phyloP scores from a whole-genome alignment of 1,140 invertebrate species.

The Tetramorium parvispinum region DNA sequence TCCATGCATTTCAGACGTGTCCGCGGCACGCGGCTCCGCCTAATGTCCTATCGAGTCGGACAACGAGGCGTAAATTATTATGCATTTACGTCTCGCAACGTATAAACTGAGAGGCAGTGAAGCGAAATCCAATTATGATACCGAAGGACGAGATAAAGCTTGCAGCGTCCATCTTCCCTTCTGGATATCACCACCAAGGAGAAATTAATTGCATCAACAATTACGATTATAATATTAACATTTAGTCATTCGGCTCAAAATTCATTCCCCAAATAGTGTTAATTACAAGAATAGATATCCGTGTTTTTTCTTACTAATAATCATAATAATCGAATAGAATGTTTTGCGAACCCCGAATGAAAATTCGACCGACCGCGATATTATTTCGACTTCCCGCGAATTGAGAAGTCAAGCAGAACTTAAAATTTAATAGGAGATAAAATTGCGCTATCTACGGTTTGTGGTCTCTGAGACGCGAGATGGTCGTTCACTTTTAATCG shows the following conservation, averaged over 20 bases:
- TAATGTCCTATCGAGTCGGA: conserved; percentile 13
- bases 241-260: not conserved
- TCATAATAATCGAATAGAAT: not conserved
- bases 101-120: conserved; percentile 22
- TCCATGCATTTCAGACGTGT: not conserved
- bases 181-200: not conserved
- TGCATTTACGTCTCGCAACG: conserved; percentile 23
- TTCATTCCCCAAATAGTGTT: not conserved
- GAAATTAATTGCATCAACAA: conserved; percentile 8
- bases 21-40: not conserved
- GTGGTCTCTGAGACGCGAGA: not conserved
- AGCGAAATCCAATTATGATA: conserved; percentile 43
- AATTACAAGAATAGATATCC: not conserved
- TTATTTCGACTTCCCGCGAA: not conserved
- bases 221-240: not conserved
- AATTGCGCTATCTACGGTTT: not conserved
- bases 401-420: not conserved
- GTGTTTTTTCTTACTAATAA: not conserved
- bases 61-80: conserved; percentile 49
- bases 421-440: not conserved
- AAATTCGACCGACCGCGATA: not conserved
- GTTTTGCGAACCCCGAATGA: not conserved
- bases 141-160: not conserved
- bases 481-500: not conserved
- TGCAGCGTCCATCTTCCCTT: not conserved